phyloP scores from a whole-genome alignment of 2,888 invertebrate genomes.

The Drosophila vallismaia region DNA sequence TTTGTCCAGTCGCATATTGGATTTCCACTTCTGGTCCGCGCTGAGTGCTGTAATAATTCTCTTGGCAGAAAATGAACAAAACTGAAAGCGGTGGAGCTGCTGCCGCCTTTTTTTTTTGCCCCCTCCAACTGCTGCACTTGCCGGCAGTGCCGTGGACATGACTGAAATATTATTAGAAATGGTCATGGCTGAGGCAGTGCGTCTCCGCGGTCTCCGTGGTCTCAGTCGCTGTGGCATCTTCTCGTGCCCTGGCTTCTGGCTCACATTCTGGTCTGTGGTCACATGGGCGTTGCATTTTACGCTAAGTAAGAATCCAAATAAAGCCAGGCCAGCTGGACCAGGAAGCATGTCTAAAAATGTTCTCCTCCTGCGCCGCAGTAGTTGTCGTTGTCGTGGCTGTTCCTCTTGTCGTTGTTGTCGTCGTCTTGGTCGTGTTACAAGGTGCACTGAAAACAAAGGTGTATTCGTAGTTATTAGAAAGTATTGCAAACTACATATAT shows the following conservation, averaged over 20 bases:
- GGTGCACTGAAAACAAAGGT: conserved; percentile 14
- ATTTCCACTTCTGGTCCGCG: conserved; percentile 19
- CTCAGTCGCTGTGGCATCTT: conserved; percentile 24
- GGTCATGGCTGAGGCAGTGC: conserved; percentile 63
- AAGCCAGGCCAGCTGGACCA: conserved; percentile 57
- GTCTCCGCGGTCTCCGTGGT: conserved; percentile 34
- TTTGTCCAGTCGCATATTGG: conserved; percentile 38
- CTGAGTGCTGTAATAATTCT: conserved; percentile 75
- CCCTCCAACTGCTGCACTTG: conserved; percentile 56
- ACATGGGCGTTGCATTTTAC: conserved; percentile 66
- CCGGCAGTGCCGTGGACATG: conserved; percentile 57
- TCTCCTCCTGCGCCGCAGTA: conserved; percentile 26
- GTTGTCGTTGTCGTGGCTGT: conserved; percentile 43
- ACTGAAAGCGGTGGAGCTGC: conserved; percentile 39
- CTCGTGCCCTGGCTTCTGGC: conserved; percentile 10
- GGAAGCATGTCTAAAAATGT: conserved; percentile 75
- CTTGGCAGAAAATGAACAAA: conserved; percentile 31
- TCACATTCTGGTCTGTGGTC: conserved; percentile 41
- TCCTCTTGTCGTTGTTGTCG: conserved; percentile 50
- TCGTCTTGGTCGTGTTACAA: conserved; percentile 65
- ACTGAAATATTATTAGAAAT: conserved; percentile 75
- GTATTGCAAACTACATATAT: no score
- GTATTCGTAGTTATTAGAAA: not conserved
- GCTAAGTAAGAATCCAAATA: conserved; percentile 73
- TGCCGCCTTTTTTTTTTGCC: conserved; percentile 20